A percentile compares a stretch with the other conserved stretches of the same genome.
Evolutionary conservation across 1,140 invertebrate species (phyloP).

Genomic region (Calliphora vicina): DNA sequence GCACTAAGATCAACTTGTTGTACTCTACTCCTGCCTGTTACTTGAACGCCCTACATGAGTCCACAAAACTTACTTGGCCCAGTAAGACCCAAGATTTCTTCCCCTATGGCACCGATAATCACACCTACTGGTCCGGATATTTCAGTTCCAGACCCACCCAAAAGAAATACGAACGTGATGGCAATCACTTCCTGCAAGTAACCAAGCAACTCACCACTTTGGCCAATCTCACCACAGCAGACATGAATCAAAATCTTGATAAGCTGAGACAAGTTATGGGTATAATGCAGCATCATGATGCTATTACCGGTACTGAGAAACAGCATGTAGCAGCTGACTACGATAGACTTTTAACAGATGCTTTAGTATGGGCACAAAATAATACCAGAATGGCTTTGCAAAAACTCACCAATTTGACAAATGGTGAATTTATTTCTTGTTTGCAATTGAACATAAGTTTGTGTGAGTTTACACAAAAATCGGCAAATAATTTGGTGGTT

Average conservation of each 20-base stretch:
- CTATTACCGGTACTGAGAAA: constrained; percentile 90
- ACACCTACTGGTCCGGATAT: constrained; percentile 94
- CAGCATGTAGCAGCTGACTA: constrained; percentile 91
- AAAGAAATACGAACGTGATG: constrained; percentile 80
- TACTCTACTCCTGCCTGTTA: constrained; percentile 98
- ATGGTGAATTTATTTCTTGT: constrained; percentile 67
- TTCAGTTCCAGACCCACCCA: constrained; percentile 88
- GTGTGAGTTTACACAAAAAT: constrained; percentile 70
- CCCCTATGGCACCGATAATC: constrained; percentile 85
- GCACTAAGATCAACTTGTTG: constrained; percentile 77
- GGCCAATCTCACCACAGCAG: constrained; percentile 43
- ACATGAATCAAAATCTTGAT: constrained; percentile 51
- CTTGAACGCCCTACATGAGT: constrained; percentile 80
- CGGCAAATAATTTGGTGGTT: constrained; percentile 69
- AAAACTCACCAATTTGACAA: constrained; percentile 37
- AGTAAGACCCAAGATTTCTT: constrained; percentile 88
- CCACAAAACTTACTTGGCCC: constrained; percentile 70
- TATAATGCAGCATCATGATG: constrained; percentile 92
- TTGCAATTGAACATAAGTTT: constrained; percentile 72
- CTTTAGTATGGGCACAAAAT: constrained; percentile 42
- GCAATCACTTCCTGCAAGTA: constrained; percentile 83
- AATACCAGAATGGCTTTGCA: constrained; percentile 30
- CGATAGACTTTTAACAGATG: constrained; percentile 55
- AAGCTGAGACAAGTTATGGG: constrained; percentile 71
- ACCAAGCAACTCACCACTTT: constrained; percentile 67